Evolutionary conservation across 2,797 vertebrate species (phyloP).

Genomic region (Potorous gilbertii): DNA sequence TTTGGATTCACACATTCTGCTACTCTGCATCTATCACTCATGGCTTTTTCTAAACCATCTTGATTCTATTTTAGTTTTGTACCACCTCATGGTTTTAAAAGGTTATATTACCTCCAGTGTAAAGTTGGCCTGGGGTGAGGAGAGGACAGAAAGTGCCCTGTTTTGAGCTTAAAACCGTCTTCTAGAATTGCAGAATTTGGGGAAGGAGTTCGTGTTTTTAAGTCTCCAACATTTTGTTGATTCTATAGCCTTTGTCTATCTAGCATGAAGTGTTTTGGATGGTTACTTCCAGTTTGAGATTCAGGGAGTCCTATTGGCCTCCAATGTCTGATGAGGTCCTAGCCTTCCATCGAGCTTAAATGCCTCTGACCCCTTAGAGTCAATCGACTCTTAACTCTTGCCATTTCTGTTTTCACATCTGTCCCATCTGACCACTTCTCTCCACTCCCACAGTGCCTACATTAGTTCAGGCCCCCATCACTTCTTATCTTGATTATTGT

Average conservation of each 20-base stretch:
- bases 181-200: neutral
- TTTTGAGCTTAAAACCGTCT: neutral
- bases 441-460: too few relatives aligned
- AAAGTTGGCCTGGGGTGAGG: neutral
- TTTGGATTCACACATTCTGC: neutral
- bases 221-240: neutral
- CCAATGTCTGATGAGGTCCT: too few relatives aligned
- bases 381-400: too few relatives aligned
- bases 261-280: neutral
- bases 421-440: too few relatives aligned
- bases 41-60: neutral
- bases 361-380: too few relatives aligned
- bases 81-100: neutral
- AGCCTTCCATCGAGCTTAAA: too few relatives aligned
- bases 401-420: too few relatives aligned
- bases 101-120: neutral
- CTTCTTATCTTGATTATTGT: too few relatives aligned
- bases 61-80: neutral
- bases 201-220: neutral
- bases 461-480: too few relatives aligned
- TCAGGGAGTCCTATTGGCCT: neutral
- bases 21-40: neutral
- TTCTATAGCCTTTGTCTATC: neutral
- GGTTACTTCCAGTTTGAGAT: neutral
- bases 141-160: neutral